Evolutionary conservation across 2,113 vertebrate genomes (phyloP).

Genomic region (Prinia subflava): DNA sequence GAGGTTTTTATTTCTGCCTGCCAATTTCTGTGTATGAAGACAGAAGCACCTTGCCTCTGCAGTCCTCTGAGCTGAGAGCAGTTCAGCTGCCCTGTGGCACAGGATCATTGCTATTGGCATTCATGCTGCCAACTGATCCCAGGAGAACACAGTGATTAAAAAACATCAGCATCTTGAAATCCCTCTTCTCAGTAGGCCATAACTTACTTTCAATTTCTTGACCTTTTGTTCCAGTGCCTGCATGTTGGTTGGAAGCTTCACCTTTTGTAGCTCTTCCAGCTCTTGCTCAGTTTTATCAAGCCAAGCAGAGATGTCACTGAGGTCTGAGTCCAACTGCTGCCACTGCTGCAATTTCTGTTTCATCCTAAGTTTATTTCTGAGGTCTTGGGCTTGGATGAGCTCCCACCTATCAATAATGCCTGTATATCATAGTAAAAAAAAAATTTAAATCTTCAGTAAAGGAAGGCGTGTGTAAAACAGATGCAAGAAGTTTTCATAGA

Average conservation of each 20-base stretch:
- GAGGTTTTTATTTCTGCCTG: background rate
- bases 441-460: background rate
- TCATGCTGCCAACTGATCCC: background rate
- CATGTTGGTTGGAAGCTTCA: conserved; percentile 61
- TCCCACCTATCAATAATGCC: conserved; percentile 92
- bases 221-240: conserved; percentile 74
- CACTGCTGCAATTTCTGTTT: conserved; percentile 76
- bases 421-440: conserved; percentile 41
- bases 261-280: conserved; percentile 74
- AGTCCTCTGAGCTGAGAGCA: background rate
- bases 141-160: background rate
- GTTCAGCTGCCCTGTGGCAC: background rate
- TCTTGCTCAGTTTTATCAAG: conserved; percentile 78
- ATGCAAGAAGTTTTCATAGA: background rate
- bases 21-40: background rate
- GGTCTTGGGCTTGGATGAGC: conserved; percentile 77
- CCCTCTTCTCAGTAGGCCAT: background rate
- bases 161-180: background rate
- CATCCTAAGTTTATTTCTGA: conserved; percentile 59
- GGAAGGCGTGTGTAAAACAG: background rate
- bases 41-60: background rate
- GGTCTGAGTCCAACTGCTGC: conserved; percentile 81
- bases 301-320: conserved; percentile 80
- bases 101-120: background rate
- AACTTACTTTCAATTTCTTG: conserved; percentile 80